These are phyloP conservation scores for Drosophila nikananu DNA, from an alignment of 1,140 invertebrate species.

Conservation along the genomic window DNA sequence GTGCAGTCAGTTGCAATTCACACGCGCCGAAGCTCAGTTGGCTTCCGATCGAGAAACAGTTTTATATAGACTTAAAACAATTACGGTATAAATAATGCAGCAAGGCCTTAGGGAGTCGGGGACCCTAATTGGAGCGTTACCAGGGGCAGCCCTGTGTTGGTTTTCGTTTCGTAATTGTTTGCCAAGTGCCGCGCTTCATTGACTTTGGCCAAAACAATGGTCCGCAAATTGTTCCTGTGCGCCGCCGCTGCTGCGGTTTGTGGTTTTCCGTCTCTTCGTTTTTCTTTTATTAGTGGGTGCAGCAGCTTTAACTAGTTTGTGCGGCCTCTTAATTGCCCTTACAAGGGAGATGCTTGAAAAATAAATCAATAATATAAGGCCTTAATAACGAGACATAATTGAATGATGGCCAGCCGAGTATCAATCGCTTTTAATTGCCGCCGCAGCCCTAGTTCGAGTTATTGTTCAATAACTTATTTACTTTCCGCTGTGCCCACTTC, in stretches of 20 bases:
- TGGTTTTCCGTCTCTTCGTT: conserved; percentile 10
- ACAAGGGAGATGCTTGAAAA: conserved; percentile 9
- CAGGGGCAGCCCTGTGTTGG: conserved; percentile 10
- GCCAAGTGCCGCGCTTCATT: conserved; percentile 44
- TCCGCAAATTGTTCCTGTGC: conserved; percentile 11
- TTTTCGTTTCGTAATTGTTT: conserved; percentile 35
- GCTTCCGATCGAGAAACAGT: conserved; percentile 36
- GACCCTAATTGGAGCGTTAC: conserved; percentile 47
- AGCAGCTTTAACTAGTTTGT: conserved; percentile 40
- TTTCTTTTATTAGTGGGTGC: conserved; percentile 20
- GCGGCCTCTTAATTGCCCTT: conserved; percentile 34
- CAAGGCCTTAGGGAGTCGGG: conserved; percentile 15
- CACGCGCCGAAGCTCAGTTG: conserved; percentile 64
- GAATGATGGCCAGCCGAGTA: conserved; percentile 35
- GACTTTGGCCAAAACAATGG: conserved; percentile 29
- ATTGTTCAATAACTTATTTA: conserved; percentile 39
- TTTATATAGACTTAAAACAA: conserved; percentile 17
- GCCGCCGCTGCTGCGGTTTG: conserved; percentile 11
- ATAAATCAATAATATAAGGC: background rate
- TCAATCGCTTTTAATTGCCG: conserved; percentile 37
- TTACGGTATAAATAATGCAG: conserved; percentile 39
- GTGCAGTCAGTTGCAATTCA: conserved; percentile 58
- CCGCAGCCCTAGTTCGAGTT: conserved; percentile 21
- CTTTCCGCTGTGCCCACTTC: conserved; percentile 33
- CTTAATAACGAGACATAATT: conserved; percentile 14